These are phyloP conservation scores for Nerophis lumbriciformis DNA, from an alignment of 2,113 vertebrate genomes.

Conservation along the genomic window DNA sequence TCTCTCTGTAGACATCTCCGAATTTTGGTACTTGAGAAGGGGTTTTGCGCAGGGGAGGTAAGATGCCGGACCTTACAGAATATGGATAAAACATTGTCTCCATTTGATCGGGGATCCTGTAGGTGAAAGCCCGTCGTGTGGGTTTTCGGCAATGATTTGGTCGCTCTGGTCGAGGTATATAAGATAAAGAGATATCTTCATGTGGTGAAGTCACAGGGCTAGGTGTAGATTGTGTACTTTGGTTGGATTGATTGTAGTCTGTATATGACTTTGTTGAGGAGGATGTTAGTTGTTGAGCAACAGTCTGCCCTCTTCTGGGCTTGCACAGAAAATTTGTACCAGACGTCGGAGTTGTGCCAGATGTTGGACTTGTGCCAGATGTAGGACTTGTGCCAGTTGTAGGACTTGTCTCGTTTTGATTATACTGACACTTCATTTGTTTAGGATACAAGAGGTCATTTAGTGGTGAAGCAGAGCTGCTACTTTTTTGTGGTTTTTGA, in stretches of 20 bases:
- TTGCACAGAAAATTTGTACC: too few relatives aligned
- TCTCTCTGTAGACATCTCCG: not conserved
- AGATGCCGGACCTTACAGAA: not conserved
- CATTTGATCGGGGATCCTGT: not conserved
- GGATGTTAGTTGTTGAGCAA: not conserved
- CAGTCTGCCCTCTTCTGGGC: not conserved
- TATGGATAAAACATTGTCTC: slow-evolving; percentile 1
- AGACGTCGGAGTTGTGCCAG: not conserved
- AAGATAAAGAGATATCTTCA: not conserved
- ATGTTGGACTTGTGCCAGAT: not conserved
- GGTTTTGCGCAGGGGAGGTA: not conserved
- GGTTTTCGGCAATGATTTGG: not conserved
- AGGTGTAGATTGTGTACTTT: not conserved
- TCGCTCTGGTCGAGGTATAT: not conserved
- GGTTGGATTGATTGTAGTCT: not conserved
- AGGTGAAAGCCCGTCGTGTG: not conserved
- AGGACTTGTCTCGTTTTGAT: not conserved
- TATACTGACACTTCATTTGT: not conserved
- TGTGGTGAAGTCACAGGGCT: not conserved
- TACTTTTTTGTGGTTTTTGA: not conserved
- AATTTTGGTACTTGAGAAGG: not conserved
- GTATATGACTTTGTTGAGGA: not conserved
- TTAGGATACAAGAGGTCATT: slow-evolving; percentile 3
- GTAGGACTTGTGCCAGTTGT: not conserved
- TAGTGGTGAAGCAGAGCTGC: not conserved